Base-by-base conservation (phyloP, 2,113 vertebrate species). In the Daphoenositta chrysoptera region DNA sequence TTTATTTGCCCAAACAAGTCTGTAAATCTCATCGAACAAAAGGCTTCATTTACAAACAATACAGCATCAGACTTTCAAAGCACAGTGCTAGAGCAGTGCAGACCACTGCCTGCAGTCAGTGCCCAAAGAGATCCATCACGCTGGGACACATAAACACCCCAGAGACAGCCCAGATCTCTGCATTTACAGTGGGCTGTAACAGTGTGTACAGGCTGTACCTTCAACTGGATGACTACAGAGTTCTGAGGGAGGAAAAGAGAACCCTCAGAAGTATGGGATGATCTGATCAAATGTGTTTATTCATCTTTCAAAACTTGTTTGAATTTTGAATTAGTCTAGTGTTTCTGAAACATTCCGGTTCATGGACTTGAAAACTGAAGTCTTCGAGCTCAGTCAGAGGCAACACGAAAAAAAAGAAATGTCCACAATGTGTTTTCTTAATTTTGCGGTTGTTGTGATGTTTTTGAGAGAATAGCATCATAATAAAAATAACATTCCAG, bases 1-100 rank as follows among this genome's bases (percentile, higher is more conserved):
- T 93, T 94, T 91, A 90, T 92, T 91, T 96, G 88, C 94, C 90
- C 85, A 96, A 94, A 87, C 58, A 65, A 21, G 65, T 48, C 91
- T 83, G 65, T 88, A 90, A 87, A 94, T 86, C 89, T 93, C 54
- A 27, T 23, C 0, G 5, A 94, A 91, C 82, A 94, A 95, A 94
- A 93, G 35, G 45, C 35, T 88, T 71, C 72, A 88, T 92, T 86
- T 94, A 56, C 87, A 85, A 94, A 91, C 71, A 92, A 72, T 31
- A 31, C 14, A 77, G 76, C 61, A 51, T 7, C 64, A 83, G 76
- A 44, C 45, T 78, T 80, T 11, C 17, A 44, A 80, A 92, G 80
- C 22, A 40, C 27, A 72, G 33, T 22, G 42, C 30, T 35, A 22
- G 19, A 77, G 33, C n/a, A 37, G 45, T 31, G 37, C 13, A 65